Percentiles rank a stretch among this genome's conserved stretches.
Evolutionary conservation across 2,113 vertebrate species (phyloP).

Genomic region (Eupsittula cactorum): DNA sequence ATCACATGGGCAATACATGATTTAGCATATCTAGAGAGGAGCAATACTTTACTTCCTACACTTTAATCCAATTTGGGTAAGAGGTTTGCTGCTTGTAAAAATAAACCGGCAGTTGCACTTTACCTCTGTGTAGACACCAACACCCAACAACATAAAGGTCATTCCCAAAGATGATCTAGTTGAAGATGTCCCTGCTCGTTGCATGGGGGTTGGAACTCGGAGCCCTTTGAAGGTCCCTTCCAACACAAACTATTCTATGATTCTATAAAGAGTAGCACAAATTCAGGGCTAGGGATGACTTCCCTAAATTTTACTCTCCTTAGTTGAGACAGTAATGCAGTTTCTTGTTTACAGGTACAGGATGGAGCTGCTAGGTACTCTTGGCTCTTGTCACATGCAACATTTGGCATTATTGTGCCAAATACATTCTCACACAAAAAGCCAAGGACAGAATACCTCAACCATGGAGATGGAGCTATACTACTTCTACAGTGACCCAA

Average conservation of each 20-base stretch:
- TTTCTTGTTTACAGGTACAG: background rate
- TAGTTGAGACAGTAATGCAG: background rate
- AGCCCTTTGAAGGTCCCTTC: background rate
- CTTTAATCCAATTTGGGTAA: slow-evolving; percentile 49
- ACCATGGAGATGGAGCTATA: background rate
- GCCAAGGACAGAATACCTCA: background rate
- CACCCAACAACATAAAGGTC: background rate
- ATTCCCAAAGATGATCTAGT: background rate
- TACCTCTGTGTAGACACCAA: background rate
- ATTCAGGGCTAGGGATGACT: background rate
- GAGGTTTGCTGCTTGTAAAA: slow-evolving; percentile 51
- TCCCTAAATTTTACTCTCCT: background rate
- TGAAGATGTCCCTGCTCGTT: background rate
- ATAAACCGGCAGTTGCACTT: slow-evolving; percentile 5
- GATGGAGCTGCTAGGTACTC: background rate
- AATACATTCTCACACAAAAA: background rate
- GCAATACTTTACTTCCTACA: background rate
- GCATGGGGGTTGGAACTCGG: background rate
- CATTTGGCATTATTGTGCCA: background rate
- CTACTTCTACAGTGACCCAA: background rate
- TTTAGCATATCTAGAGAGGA: background rate
- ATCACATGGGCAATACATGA: background rate
- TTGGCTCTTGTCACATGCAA: background rate
- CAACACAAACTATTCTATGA: background rate
- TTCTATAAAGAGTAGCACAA: background rate